These are phyloP conservation scores for Drosophila malerkotliana DNA, from an alignment of 1,140 invertebrate species.

Conservation along the genomic window DNA sequence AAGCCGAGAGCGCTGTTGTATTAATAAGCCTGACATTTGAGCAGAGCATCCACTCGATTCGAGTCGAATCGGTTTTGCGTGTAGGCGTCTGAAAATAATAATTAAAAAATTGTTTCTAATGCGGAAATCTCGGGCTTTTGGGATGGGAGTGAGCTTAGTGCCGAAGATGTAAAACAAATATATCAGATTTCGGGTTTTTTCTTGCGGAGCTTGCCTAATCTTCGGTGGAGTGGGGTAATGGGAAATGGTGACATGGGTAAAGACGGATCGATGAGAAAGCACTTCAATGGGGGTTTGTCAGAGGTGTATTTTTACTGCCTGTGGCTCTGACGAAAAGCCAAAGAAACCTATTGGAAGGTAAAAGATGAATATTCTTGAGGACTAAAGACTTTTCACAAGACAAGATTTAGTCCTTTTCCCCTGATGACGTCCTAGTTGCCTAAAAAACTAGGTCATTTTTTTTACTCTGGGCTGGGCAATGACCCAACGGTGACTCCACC, in stretches of 20 bases:
- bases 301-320: not conserved
- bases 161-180: slow-evolving; percentile 78
- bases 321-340: too few relatives aligned
- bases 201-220: slow-evolving; percentile 35
- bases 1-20: slow-evolving; percentile 33
- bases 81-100: slow-evolving; percentile 78
- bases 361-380: too few relatives aligned
- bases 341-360: too few relatives aligned
- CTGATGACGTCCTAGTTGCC: too few relatives aligned
- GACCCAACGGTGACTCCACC: slow-evolving; percentile 40
- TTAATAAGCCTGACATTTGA: slow-evolving; percentile 80
- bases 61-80: slow-evolving; percentile 33
- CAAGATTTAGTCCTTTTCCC: too few relatives aligned
- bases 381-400: too few relatives aligned
- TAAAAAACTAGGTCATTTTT: too few relatives aligned
- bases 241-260: slow-evolving; percentile 39
- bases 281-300: slow-evolving; percentile 9
- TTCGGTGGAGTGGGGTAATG: slow-evolving; percentile 12
- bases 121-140: slow-evolving; percentile 67
- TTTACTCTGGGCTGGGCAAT: not conserved
- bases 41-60: slow-evolving; percentile 48
- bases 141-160: slow-evolving; percentile 57
- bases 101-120: slow-evolving; percentile 77
- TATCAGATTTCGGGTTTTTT: slow-evolving; percentile 75
- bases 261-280: slow-evolving; percentile 43